phyloP scores from a whole-genome alignment of 2,797 vertebrate species.

The Enteromius treurensis region DNA sequence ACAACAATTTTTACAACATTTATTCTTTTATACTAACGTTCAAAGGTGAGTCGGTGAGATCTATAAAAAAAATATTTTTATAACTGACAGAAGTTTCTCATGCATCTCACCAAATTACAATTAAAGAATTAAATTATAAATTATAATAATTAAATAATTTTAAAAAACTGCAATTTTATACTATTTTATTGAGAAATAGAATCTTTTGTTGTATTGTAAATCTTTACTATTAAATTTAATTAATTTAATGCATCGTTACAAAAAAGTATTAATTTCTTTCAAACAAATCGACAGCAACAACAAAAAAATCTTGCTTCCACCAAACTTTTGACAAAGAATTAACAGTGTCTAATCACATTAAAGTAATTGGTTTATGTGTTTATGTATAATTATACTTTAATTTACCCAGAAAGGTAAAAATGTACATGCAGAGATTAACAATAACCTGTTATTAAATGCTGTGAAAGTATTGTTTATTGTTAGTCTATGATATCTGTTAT shows the following conservation, averaged over 20 bases:
- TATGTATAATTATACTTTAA: neutral
- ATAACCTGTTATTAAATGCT: neutral
- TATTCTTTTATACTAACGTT: neutral
- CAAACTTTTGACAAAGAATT: neutral
- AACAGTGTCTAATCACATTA: neutral
- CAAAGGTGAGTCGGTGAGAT: neutral
- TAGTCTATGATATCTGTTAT: neutral
- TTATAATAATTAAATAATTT: too few species aligned
- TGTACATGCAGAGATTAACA: neutral
- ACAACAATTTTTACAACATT: neutral
- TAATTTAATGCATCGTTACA: neutral
- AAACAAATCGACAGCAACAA: neutral
- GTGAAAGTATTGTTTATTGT: neutral
- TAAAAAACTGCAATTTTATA: neutral
- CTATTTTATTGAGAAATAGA: neutral
- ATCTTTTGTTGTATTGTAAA: neutral
- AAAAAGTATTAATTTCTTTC: neutral
- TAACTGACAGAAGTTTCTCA: neutral
- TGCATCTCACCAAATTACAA: neutral
- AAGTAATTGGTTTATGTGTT: neutral
- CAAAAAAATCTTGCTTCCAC: neutral
- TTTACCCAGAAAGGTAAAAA: neutral
- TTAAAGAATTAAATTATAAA: too few species aligned
- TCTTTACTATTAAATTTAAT: conserved; percentile 2
- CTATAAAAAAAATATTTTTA: too few species aligned